These are phyloP conservation scores for Thaleichthys pacificus DNA, from an alignment of 2,797 vertebrate species.

Conservation along the genomic window DNA sequence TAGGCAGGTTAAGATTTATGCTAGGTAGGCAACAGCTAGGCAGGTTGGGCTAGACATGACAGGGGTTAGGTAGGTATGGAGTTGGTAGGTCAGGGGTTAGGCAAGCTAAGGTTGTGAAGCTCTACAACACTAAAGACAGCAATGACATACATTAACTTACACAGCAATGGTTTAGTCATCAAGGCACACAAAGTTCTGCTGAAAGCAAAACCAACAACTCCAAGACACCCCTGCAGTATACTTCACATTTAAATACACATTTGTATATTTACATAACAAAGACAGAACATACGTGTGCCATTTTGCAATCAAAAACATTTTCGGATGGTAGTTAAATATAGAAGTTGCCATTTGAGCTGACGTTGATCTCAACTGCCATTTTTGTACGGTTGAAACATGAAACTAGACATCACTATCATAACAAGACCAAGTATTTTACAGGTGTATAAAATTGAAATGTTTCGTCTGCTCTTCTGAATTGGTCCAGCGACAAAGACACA, in stretches of 20 bases:
- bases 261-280: conserved; percentile 62
- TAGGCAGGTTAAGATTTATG: no score
- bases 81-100: not conserved
- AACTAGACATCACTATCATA: conserved; percentile 42
- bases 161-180: conserved; percentile 69
- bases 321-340: conserved; percentile 21
- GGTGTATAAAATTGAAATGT: conserved; percentile 40
- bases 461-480: conserved; percentile 58
- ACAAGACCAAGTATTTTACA: conserved; percentile 47
- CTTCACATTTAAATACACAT: conserved; percentile 76
- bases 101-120: not conserved
- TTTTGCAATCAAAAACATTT: conserved; percentile 42
- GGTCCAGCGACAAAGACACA: conserved; percentile 73
- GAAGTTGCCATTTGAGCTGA: not conserved
- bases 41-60: no score
- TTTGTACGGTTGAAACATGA: conserved; percentile 25
- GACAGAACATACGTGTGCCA: conserved; percentile 63
- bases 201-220: conserved; percentile 70
- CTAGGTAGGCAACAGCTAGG: no score
- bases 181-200: conserved; percentile 79
- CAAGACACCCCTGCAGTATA: conserved; percentile 74
- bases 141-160: conserved; percentile 58
- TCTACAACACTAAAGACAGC: conserved; percentile 11
- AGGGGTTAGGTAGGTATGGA: no score
- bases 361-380: not conserved